These are phyloP conservation scores for Zenarchopterus dispar DNA, from an alignment of 2,797 vertebrate genomes.

Conservation along the genomic window DNA sequence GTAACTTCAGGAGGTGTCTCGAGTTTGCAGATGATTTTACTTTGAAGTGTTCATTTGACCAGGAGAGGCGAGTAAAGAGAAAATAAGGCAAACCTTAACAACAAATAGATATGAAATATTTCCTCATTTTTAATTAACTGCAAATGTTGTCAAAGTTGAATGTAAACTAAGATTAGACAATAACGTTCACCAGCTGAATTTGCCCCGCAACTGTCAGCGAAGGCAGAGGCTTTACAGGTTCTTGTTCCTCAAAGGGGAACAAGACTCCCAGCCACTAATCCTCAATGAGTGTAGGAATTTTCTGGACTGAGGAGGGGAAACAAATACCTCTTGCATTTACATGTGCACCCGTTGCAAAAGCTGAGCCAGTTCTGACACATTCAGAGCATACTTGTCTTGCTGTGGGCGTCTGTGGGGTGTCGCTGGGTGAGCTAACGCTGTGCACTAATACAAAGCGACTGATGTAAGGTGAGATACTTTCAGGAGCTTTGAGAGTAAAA, in stretches of 20 bases:
- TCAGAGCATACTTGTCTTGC: constrained; percentile 76
- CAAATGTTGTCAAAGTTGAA: constrained; percentile 11
- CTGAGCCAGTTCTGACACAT: constrained; percentile 80
- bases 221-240: constrained; percentile 55
- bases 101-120: constrained; percentile 6
- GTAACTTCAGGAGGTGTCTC: too few species aligned
- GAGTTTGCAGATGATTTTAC: too few species aligned
- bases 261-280: constrained; percentile 76
- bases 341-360: constrained; percentile 76
- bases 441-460: constrained; percentile 72
- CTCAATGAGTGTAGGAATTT: constrained; percentile 75
- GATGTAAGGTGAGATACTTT: constrained; percentile 85
- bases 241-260: constrained; percentile 64
- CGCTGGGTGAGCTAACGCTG: constrained; percentile 49
- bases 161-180: constrained; percentile 43
- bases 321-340: constrained; percentile 77
- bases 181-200: constrained; percentile 49
- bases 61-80: too few species aligned
- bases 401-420: constrained; percentile 68
- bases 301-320: constrained; percentile 52
- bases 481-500: constrained; percentile 70
- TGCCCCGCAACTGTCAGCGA: constrained; percentile 55
- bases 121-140: neutral
- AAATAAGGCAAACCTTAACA: neutral
- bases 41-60: too few species aligned